These are phyloP conservation scores for Stigmatopora argus DNA, from an alignment of 2,113 vertebrate genomes.

Conservation along the genomic window DNA sequence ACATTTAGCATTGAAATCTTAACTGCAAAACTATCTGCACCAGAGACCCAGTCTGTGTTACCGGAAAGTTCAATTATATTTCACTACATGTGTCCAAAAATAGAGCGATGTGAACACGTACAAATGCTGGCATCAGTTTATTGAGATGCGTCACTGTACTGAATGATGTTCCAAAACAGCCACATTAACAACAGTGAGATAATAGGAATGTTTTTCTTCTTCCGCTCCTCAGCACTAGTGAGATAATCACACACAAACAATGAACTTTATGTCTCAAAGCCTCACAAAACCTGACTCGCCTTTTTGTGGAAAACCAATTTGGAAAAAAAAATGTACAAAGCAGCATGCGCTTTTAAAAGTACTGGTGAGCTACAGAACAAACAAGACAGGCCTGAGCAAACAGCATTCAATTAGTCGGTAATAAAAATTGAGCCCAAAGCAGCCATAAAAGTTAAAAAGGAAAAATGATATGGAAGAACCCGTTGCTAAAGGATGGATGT, in stretches of 20 bases:
- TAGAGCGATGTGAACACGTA: background rate
- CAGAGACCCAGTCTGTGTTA: background rate
- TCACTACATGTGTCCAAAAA: background rate
- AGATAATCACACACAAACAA: constrained; percentile 45
- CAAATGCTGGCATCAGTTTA: background rate
- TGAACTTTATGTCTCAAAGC: constrained; percentile 15
- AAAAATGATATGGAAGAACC: constrained; percentile 3
- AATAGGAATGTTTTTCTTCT: constrained; percentile 10
- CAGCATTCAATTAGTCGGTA: constrained; percentile 40
- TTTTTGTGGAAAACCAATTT: constrained; percentile 21
- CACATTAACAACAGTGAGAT: constrained; percentile 33
- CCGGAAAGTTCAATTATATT: background rate
- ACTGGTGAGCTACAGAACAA: constrained; percentile 44
- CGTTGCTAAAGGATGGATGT: too few relatives aligned
- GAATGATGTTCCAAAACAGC: constrained; percentile 1
- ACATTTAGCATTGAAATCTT: background rate
- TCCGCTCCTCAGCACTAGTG: constrained; percentile 19
- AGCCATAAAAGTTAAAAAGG: constrained; percentile 45
- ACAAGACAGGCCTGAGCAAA: constrained; percentile 36
- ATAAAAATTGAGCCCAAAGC: constrained; percentile 42
- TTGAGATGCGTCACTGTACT: background rate
- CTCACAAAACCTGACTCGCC: constrained; percentile 28
- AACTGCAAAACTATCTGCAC: constrained; percentile 1
- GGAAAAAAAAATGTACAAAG: constrained; percentile 8
- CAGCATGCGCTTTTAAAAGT: constrained; percentile 21